Evolutionary conservation across 2,888 invertebrate species (phyloP), one percentile per base, ranked within the genome.

Genomic region (Trichopoda pennipes): DNA sequence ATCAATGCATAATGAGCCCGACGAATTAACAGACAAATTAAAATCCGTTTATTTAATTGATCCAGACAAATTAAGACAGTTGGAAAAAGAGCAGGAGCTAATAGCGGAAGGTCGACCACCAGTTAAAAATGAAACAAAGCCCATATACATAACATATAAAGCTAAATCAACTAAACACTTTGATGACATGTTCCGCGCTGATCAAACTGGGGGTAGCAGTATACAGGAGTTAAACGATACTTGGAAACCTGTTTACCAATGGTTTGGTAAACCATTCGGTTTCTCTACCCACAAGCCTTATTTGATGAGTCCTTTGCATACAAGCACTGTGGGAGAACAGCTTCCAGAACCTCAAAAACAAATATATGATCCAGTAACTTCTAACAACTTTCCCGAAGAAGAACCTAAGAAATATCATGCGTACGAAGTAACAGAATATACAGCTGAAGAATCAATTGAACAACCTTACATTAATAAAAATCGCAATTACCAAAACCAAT

Each of bases 401-500:
- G 51, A 81, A 10, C 44, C 68, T 19, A 82, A 78, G 3, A 76
- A 77, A 58, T 12, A 69, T 1, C 83, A 85, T 12, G 85, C 87
- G 0, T 91, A 90, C 64, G 90, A 90, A 75, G 91, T 90, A 1
- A 90, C 89, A 0, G 91, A 90, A 60, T 85, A 89, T 21, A 87
- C 87, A 21, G 90, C 89, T 2, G 90, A 90, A 60, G 88, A 87
- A 9, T 88, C 88, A 21, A 85, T 86, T 53, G 47, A 83, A 2
- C 64, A 84, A 49, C 86, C 86, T 0, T 74, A 79, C 8, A 38
- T 70, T 2, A 79, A 81, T 35, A 49, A 79, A 77, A 49, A 84
- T 82, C 85, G 86, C 85, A 77, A 76, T 83, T 84, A 85, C 81
- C 66, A 72, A 49, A 58, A 17, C 58, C 42, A n/a, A 70, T 73